A percentile compares a stretch with the other conserved stretches of the same genome.
Conservation (phyloP, 2,888 invertebrate species). For the Euphydryas editha region DNA sequence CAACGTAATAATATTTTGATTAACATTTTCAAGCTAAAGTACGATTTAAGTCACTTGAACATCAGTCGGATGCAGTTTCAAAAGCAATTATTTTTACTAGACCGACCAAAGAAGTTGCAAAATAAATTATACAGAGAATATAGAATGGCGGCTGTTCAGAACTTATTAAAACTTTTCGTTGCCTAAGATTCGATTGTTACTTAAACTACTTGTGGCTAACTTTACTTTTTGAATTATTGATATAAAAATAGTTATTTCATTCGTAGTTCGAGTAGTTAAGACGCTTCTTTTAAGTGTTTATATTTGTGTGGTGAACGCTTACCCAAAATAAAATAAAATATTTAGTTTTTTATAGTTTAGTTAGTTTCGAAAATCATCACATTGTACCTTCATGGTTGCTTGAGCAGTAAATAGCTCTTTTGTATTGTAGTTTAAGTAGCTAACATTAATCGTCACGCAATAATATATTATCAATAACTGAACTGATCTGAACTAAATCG, state of each 20-base stretch:
- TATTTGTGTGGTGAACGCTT: no score
- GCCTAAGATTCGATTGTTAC: slow-evolving; percentile 8
- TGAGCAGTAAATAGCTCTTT: no score
- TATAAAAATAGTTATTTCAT: background rate
- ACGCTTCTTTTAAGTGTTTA: no score
- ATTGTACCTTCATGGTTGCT: no score
- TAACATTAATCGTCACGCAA: no score
- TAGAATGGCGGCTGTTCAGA: slow-evolving; percentile 27
- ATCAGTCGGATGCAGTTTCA: slow-evolving; percentile 33
- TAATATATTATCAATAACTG: no score
- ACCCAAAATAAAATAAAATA: no score
- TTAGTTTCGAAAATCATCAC: no score
- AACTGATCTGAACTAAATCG: no score
- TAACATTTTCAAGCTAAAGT: background rate
- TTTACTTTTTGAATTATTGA: background rate
- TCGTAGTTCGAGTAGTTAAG: background rate
- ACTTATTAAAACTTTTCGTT: slow-evolving; percentile 30
- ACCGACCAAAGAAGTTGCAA: slow-evolving; percentile 35
- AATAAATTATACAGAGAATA: slow-evolving; percentile 39
- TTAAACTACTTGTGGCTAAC: background rate
- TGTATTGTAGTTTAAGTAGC: no score
- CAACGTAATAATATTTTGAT: background rate
- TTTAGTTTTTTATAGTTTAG: no score
- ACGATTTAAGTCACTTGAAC: slow-evolving; percentile 22
- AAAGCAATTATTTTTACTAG: slow-evolving; percentile 48